These are phyloP conservation scores for Semaprochilodus insignis DNA, from an alignment of 2,797 vertebrate species.

Conservation along the genomic window DNA sequence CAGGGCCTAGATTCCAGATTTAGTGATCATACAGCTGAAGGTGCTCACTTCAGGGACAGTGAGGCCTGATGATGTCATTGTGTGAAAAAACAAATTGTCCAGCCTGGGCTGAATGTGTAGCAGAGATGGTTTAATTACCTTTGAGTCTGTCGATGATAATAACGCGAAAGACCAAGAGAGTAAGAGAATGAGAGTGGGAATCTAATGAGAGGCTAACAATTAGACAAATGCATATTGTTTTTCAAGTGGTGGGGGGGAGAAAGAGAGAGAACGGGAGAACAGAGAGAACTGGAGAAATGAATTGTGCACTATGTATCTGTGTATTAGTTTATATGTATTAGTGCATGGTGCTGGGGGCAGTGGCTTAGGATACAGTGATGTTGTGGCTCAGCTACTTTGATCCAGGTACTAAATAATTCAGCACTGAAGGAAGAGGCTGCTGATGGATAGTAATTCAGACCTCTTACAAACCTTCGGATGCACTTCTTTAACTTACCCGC, in stretches of 20 bases:
- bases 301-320: constrained; percentile 29
- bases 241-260: constrained; percentile 20
- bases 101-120: constrained; percentile 27
- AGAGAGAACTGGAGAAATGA: constrained; percentile 32
- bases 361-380: background rate
- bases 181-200: constrained; percentile 32
- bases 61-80: background rate
- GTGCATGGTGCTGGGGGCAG: background rate
- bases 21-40: constrained; percentile 44
- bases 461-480: constrained; percentile 38
- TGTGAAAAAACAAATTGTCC: constrained; percentile 17
- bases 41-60: background rate
- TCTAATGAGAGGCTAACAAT: constrained; percentile 39
- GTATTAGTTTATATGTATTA: background rate
- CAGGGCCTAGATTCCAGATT: background rate
- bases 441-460: constrained; percentile 14
- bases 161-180: constrained; percentile 49
- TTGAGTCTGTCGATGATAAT: constrained; percentile 28
- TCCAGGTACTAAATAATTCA: background rate
- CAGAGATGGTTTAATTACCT: constrained; percentile 56
- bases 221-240: constrained; percentile 39
- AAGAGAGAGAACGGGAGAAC: constrained; percentile 39
- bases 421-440: background rate
- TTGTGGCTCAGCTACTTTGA: background rate
- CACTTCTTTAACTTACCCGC: background rate